Conservation (phyloP, 2,888 invertebrate genomes). For the Dryobota labecula region DNA sequence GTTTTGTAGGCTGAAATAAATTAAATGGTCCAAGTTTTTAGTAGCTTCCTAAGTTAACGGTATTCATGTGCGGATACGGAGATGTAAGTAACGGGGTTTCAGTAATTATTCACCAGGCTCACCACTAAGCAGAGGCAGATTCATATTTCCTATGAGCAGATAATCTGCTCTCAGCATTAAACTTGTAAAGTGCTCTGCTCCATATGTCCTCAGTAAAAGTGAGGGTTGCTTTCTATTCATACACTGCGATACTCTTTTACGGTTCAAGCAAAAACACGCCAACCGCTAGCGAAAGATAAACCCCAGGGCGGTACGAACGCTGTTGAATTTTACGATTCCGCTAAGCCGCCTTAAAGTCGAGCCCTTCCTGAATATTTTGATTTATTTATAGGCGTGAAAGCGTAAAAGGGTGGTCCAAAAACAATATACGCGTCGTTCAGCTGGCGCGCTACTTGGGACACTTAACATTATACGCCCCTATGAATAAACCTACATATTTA, state of each 20-base stretch:
- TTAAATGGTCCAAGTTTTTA: slow-evolving; percentile 32
- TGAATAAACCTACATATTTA: slow-evolving; percentile 74
- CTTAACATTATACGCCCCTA: slow-evolving; percentile 81
- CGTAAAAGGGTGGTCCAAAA: slow-evolving; percentile 89
- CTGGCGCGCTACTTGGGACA: slow-evolving; percentile 77
- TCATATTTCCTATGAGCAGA: slow-evolving; percentile 77
- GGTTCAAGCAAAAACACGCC: slow-evolving; percentile 88
- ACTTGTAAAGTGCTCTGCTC: slow-evolving; percentile 83
- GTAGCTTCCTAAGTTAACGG: slow-evolving; percentile 27
- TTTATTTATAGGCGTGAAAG: slow-evolving; percentile 90
- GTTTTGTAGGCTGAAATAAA: slow-evolving; percentile 25
- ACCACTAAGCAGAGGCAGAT: slow-evolving; percentile 59
- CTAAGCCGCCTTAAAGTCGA: slow-evolving; percentile 90
- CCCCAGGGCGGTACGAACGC: slow-evolving; percentile 85
- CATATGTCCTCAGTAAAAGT: slow-evolving; percentile 86
- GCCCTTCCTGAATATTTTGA: slow-evolving; percentile 91
- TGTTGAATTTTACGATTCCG: slow-evolving; percentile 90
- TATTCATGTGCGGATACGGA: slow-evolving; percentile 14
- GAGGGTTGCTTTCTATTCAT: slow-evolving; percentile 88
- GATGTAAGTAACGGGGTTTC: slow-evolving; percentile 27
- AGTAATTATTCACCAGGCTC: slow-evolving; percentile 60
- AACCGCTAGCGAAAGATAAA: slow-evolving; percentile 87
- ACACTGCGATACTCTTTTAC: slow-evolving; percentile 88
- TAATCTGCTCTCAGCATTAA: slow-evolving; percentile 85
- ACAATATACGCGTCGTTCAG: slow-evolving; percentile 86